A percentile compares a stretch with the other conserved stretches of the same genome.
Conservation (phyloP, 2,888 invertebrate genomes). For the Dascillus cervinus region DNA sequence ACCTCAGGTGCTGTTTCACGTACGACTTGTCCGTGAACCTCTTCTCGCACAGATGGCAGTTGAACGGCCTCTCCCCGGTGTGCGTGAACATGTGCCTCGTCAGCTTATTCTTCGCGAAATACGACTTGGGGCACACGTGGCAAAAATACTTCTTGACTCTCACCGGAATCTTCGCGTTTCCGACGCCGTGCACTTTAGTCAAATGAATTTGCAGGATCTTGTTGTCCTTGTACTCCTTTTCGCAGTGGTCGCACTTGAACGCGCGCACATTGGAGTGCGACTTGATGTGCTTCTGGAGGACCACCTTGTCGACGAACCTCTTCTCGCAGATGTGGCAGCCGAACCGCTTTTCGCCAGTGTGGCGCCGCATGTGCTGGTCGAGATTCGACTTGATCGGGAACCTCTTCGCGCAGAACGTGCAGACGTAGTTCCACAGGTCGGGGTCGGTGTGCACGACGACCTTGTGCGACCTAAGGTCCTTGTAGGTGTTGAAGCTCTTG, state of each 20-base stretch:
- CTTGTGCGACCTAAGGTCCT: slow-evolving; percentile 29
- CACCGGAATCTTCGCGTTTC: slow-evolving; percentile 32
- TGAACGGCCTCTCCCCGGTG: slow-evolving; percentile 27
- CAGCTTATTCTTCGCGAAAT: slow-evolving; percentile 27
- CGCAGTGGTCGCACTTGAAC: slow-evolving; percentile 42
- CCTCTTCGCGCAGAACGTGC: slow-evolving; percentile 17
- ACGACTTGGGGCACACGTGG: slow-evolving; percentile 36
- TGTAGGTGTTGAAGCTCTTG: slow-evolving; percentile 30
- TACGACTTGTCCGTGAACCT: slow-evolving; percentile 30
- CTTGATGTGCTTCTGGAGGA: slow-evolving; percentile 21
- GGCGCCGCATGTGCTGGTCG: slow-evolving; percentile 18
- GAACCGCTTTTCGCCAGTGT: slow-evolving; percentile 20
- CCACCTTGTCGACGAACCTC: slow-evolving; percentile 17
- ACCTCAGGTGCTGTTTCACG: slow-evolving; percentile 27
- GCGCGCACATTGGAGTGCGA: slow-evolving; percentile 20
- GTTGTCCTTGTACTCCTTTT: slow-evolving; percentile 43
- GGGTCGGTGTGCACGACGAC: slow-evolving; percentile 32
- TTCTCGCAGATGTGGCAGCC: slow-evolving; percentile 21
- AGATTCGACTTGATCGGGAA: slow-evolving; percentile 19
- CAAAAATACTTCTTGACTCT: slow-evolving; percentile 36
- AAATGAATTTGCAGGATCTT: slow-evolving; percentile 45
- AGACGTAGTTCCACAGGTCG: slow-evolving; percentile 24
- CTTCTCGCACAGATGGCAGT: slow-evolving; percentile 26
- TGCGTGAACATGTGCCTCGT: slow-evolving; percentile 29
- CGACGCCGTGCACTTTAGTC: slow-evolving; percentile 41